phyloP scores from a whole-genome alignment of 92 coral and sea anemone genomes.

The Paramuricea clavata region DNA sequence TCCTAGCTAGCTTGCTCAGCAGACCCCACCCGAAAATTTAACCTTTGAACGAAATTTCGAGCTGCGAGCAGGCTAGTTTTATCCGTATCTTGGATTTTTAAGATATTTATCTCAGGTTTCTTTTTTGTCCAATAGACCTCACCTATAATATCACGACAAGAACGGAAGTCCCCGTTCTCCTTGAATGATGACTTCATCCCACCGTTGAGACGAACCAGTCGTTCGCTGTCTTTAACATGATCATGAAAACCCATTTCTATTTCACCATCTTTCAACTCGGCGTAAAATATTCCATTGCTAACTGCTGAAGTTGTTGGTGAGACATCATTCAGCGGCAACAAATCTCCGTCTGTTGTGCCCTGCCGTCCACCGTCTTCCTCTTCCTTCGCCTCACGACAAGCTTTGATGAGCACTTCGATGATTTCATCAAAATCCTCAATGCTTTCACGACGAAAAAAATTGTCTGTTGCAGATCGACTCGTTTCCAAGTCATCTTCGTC shows the following conservation, averaged over 20 bases:
- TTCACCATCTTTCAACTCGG: constrained; percentile 1
- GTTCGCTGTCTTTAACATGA: constrained; percentile 20
- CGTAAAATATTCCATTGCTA: constrained; percentile 6
- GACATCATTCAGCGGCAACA: not conserved
- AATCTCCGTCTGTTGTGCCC: not conserved
- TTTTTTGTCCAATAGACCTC: no score
- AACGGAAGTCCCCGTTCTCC: not conserved
- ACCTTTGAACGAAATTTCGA: no score
- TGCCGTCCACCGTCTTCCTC: not conserved
- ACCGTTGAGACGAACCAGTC: constrained; percentile 24
- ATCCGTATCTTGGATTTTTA: no score
- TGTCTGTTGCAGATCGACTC: not conserved
- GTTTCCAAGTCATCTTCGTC: not conserved
- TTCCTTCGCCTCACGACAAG: constrained; percentile 47
- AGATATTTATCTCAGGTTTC: no score
- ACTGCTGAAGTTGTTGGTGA: not conserved
- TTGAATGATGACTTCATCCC: not conserved
- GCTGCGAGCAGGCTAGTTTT: no score
- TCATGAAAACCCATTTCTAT: constrained; percentile 42
- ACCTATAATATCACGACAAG: not conserved
- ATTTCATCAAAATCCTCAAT: not conserved
- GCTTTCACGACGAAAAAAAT: not conserved
- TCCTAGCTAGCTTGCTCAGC: no score
- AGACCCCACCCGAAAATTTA: no score
- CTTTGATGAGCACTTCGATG: constrained; percentile 14